Conservation (phyloP, 2,113 vertebrate genomes). For the Cebus imitator region DNA sequence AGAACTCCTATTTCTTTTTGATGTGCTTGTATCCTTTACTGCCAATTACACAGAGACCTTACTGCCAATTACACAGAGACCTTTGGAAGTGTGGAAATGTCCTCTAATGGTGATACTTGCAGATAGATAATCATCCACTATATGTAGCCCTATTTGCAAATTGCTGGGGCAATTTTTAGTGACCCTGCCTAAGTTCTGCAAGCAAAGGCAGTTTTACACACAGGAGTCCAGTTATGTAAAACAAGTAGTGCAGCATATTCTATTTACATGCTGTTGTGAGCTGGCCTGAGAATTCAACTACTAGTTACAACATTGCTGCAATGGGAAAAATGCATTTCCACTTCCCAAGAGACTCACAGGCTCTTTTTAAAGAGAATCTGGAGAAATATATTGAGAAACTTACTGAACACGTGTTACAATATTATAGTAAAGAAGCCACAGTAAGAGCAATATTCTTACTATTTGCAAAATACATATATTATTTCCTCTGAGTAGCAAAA, state of each 20-base stretch:
- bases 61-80: background rate
- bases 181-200: background rate
- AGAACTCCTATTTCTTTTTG: background rate
- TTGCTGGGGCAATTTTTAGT: background rate
- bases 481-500: background rate
- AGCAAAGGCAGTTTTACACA: background rate
- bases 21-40: background rate
- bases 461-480: background rate
- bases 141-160: background rate
- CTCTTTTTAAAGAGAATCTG: background rate
- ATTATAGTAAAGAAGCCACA: background rate
- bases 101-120: background rate
- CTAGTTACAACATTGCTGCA: background rate
- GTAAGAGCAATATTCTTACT: background rate
- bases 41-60: background rate
- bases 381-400: background rate
- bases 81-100: background rate
- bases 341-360: background rate
- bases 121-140: background rate
- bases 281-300: background rate
- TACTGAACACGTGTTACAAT: background rate
- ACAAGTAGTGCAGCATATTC: background rate
- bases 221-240: background rate
- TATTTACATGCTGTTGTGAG: background rate
- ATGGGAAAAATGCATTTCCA: background rate